Evolutionary conservation across 2,797 vertebrate genomes (phyloP), one percentile per base, ranked within the genome.

Genomic region (Uromys caudimaculatus): DNA sequence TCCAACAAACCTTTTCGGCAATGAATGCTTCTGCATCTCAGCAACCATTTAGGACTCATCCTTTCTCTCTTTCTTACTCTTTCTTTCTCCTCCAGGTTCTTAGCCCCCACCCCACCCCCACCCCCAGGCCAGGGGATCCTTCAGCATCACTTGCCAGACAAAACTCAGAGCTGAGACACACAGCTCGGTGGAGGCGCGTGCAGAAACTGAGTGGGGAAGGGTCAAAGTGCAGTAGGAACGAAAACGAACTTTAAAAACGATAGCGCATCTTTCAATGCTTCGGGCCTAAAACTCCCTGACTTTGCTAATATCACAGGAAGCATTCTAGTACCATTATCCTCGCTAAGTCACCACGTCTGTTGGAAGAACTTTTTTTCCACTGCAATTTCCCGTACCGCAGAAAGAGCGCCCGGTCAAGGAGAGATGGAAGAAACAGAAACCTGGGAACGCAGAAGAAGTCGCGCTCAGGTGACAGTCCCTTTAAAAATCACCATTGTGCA

Each of bases 1-100:
- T 94, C 89, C 93, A 95, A 94, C 73, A 94, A 92, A 95, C 84
- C 86, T 91, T 95, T 93, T 69, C 91, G 71, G 78, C 93, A 96
- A 88, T 75, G 69, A 84, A 94, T 62, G 96, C 27, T 62, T 82
- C 50, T 88, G 92, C 73, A 21, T 77, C 93, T 95, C 95, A 84
- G 82, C 86, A 91, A 71, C 88, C 78, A 50, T 56, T 44, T 86
- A 78, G 88, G 95, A 17, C 35, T n/a, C 8, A 17, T 32, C 24
- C 21, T 50, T 23, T 75, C 38, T 32, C 2, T 29, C 19, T 64
- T 27, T 41, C 12, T 67, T 29, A 12, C 3, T 16, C 44, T 44
- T 27, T 41, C 47, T 75, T 14, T 52, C 41, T 21, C 19, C 24
- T 56, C 3, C 9, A 23, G 47, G 32, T 24, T 14, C 47, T 23